Evolutionary conservation across 2,797 vertebrate species (phyloP), one percentile per base, ranked within the genome.

Genomic region (Microcaecilia unicolor): DNA sequence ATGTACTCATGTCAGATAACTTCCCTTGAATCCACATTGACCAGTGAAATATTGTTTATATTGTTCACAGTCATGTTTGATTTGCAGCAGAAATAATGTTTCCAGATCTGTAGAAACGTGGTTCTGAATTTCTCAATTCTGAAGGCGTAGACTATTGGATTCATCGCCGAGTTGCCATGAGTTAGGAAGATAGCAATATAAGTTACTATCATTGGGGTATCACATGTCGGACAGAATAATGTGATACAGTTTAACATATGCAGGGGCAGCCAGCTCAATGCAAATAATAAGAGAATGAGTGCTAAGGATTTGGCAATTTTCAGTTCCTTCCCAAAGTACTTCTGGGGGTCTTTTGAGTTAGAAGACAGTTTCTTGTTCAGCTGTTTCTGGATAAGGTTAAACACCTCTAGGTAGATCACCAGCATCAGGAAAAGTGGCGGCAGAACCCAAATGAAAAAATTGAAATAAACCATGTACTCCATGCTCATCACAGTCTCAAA

Each of bases 401-500:
- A 99, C 62, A 99, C 95, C 70, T 98, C 92, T 27, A 83, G 67
- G 31, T 99, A 99, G 70, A 98, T 93, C 37, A 91, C 44, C 33
- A 95, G 63, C 92, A 99, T 98, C 48, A 97, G 68, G 21, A 98
- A 22, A 41, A 99, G 76, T 0, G 96, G 93, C 0, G 93, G 93
- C 61, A 99, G 85, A 48, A 99, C 93, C 89, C 94, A 98, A 9
- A 92, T 80, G 0, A 98, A 97, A 61, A 99, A 99, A 74, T 97
- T 99, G 67, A 99, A 99, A 66, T 99, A 98, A 29, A 99, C 96
- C 94, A 98, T 99, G 71, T 98, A 99, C 49, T 95, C 80, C 96
- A 99, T 98, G 78, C 92, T 95, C 78, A 98, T 95, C 39, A 99
- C 93, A 1, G 81, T 91, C 69, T 96, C 94, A 1, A 99, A 99